phyloP scores from a whole-genome alignment of 2,797 vertebrate species.

The Brachyalestes nurse region DNA sequence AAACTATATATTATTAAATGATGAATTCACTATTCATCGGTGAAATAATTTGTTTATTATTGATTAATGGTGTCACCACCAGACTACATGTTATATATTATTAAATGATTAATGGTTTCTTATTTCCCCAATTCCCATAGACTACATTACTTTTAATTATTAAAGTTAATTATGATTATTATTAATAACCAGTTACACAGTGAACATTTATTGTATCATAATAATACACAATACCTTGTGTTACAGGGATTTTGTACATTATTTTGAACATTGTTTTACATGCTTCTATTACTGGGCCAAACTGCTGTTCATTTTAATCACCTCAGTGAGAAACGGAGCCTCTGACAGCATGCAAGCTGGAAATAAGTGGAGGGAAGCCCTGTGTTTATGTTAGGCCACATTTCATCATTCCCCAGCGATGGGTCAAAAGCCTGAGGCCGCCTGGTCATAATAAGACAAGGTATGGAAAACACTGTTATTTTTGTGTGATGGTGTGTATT shows the following conservation, averaged over 20 bases:
- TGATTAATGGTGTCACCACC: too few species aligned
- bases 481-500: slow-evolving; percentile 34
- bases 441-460: slow-evolving; percentile 59
- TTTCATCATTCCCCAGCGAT: slow-evolving; percentile 68
- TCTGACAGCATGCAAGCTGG: slow-evolving; percentile 22
- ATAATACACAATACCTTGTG: not conserved
- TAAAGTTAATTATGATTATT: not conserved
- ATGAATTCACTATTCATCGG: too few species aligned
- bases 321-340: not conserved
- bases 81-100: too few species aligned
- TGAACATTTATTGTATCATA: too few species aligned
- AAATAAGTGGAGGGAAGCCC: slow-evolving; percentile 50
- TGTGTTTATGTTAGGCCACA: slow-evolving; percentile 71
- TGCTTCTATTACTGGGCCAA: not conserved
- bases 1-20: too few species aligned
- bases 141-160: not conserved
- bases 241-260: not conserved
- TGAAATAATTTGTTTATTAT: too few species aligned
- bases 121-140: not conserved
- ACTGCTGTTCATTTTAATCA: slow-evolving; percentile 19
- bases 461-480: slow-evolving; percentile 47
- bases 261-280: not conserved
- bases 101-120: too few species aligned
- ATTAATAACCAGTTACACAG: not conserved
- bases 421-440: slow-evolving; percentile 50